A percentile compares a stretch with the other conserved stretches of the same genome.
Conservation (phyloP, 37 sponge, comb jelly and placozoan genomes). For the Halisarca cf. caerulea region DNA sequence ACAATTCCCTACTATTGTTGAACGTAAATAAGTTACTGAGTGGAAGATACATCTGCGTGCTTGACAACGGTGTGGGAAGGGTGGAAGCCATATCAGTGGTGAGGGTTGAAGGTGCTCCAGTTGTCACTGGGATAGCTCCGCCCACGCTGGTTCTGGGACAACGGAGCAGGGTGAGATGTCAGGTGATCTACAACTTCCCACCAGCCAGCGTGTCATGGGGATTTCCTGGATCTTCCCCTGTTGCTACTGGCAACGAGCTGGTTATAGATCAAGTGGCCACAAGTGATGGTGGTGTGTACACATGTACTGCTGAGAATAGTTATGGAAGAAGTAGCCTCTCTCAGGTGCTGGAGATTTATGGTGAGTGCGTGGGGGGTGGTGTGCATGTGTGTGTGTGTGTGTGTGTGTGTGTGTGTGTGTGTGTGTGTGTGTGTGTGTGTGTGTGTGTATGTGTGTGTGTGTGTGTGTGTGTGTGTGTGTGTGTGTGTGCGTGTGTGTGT, state of each 20-base stretch:
- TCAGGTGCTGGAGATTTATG: slow-evolving; percentile 13
- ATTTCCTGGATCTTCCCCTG: neutral
- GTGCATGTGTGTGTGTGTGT: no score
- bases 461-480: no score
- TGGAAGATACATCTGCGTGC: slow-evolving; percentile 50
- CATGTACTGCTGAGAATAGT: slow-evolving; percentile 32
- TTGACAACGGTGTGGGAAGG: slow-evolving; percentile 42
- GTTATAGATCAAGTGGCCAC: slow-evolving; percentile 15
- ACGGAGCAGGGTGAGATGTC: slow-evolving; percentile 32
- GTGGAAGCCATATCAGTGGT: slow-evolving; percentile 2
- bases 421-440: no score
- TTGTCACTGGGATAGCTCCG: slow-evolving; percentile 33
- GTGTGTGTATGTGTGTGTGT: no score
- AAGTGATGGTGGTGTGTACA: slow-evolving; percentile 35
- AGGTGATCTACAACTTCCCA: slow-evolving; percentile 43
- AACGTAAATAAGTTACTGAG: slow-evolving; percentile 28
- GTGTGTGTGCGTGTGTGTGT: no score
- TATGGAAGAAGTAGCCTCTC: slow-evolving; percentile 32
- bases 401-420: no score
- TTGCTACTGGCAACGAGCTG: slow-evolving; percentile 3
- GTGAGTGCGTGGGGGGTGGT: slow-evolving; percentile 15
- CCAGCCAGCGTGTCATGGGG: slow-evolving; percentile 29
- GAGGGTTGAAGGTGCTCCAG: slow-evolving; percentile 57
- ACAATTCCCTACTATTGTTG: slow-evolving; percentile 27
- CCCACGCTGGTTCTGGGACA: slow-evolving; percentile 6